phyloP scores from a whole-genome alignment of 2,888 invertebrate genomes.

The Drosophila anomalata region DNA sequence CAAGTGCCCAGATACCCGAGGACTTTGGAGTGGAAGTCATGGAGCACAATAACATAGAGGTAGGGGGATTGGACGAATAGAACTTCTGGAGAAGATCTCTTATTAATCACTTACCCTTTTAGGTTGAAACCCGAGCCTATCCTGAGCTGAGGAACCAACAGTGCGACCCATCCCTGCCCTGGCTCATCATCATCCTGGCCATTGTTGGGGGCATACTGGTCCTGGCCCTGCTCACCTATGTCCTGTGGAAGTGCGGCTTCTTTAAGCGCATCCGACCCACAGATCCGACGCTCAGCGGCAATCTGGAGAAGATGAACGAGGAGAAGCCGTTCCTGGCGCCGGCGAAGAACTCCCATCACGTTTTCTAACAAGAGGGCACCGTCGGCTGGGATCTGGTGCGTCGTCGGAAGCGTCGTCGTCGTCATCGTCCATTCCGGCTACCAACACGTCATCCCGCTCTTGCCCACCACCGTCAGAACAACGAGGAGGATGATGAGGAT shows the following conservation, averaged over 20 bases:
- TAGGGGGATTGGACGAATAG: conserved; percentile 82
- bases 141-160: conserved; percentile 91
- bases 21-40: conserved; percentile 89
- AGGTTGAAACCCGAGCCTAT: conserved; percentile 93
- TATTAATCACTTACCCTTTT: background rate
- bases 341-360: conserved; percentile 71
- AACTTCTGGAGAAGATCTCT: background rate
- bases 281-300: conserved; percentile 92
- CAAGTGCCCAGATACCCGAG: conserved; percentile 88
- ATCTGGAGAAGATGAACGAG: conserved; percentile 90
- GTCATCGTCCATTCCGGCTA: conserved; percentile 47
- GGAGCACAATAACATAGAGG: conserved; percentile 87
- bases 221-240: conserved; percentile 90
- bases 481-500: conserved; percentile 14
- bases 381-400: conserved; percentile 81
- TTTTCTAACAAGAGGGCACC: conserved; percentile 83
- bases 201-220: conserved; percentile 93
- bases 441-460: conserved; percentile 12
- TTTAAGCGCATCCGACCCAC: conserved; percentile 93
- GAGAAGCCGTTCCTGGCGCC: conserved; percentile 86
- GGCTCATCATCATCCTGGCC: conserved; percentile 94
- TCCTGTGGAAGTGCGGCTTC: conserved; percentile 95
- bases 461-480: conserved; percentile 24
- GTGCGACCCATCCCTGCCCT: conserved; percentile 89
- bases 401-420: conserved; percentile 58